phyloP scores from a whole-genome alignment of 2,888 invertebrate species.

The Monopis laevigella region DNA sequence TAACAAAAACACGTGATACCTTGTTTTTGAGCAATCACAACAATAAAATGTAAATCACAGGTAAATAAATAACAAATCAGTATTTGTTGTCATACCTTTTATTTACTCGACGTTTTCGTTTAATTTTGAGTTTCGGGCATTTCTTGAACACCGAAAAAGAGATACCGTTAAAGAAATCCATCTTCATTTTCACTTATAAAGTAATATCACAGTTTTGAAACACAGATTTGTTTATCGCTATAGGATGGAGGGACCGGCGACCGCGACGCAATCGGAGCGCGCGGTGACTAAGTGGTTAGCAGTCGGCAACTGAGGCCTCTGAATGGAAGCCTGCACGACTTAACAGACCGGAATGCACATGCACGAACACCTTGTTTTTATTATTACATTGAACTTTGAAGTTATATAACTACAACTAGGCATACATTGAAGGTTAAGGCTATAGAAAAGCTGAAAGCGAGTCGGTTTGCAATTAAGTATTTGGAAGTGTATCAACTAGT shows the following conservation, averaged over 20 bases:
- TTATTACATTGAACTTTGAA: slow-evolving; percentile 5
- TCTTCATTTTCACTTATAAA: slow-evolving; percentile 13
- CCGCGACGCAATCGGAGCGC: slow-evolving; percentile 31
- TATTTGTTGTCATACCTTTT: slow-evolving; percentile 30
- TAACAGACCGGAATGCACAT: slow-evolving; percentile 6
- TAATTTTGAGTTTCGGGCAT: slow-evolving; percentile 46
- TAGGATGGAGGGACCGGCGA: slow-evolving; percentile 9
- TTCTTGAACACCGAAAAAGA: slow-evolving; percentile 54
- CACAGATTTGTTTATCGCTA: no score
- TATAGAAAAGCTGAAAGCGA: no score
- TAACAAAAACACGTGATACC: slow-evolving; percentile 8
- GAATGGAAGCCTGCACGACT: slow-evolving; percentile 6
- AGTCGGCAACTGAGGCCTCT: not conserved
- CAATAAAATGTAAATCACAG: not conserved
- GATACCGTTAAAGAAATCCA: slow-evolving; percentile 33
- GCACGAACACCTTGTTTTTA: not conserved
- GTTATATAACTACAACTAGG: no score
- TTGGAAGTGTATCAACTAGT: no score
- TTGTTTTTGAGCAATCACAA: not conserved
- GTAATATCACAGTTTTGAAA: slow-evolving; percentile 20
- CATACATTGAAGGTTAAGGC: no score
- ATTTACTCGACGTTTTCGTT: slow-evolving; percentile 27
- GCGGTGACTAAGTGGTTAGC: slow-evolving; percentile 42
- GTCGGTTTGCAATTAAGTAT: no score
- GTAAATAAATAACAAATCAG: not conserved